Percentiles rank a stretch among this genome's conserved stretches.
Conservation (phyloP, 2,888 invertebrate genomes). For the Sturmia bella region DNA sequence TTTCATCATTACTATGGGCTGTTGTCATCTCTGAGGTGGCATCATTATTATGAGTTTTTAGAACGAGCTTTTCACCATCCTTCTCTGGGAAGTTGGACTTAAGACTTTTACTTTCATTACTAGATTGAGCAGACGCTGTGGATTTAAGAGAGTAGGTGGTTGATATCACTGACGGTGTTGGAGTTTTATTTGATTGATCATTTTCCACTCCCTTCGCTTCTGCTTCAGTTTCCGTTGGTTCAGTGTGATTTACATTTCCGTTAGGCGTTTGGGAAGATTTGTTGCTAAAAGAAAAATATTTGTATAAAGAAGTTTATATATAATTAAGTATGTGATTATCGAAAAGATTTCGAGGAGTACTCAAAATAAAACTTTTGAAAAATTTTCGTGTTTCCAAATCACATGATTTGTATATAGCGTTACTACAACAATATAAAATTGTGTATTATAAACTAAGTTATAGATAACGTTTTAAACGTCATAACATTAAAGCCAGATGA, state of each 20-base stretch:
- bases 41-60: background rate
- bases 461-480: too few relatives aligned
- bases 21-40: slow-evolving; percentile 68
- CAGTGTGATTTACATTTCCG: slow-evolving; percentile 36
- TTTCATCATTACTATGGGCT: slow-evolving; percentile 8
- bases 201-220: slow-evolving; percentile 28
- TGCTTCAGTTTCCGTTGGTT: slow-evolving; percentile 37
- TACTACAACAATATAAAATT: too few relatives aligned
- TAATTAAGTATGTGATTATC: background rate
- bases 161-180: slow-evolving; percentile 76
- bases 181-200: slow-evolving; percentile 52
- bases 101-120: slow-evolving; percentile 58
- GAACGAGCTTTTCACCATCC: background rate
- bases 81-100: slow-evolving; percentile 7
- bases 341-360: too few relatives aligned
- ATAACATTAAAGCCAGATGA: too few relatives aligned
- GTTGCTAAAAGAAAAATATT: slow-evolving; percentile 65
- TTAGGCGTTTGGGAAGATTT: slow-evolving; percentile 69
- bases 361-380: too few relatives aligned
- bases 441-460: too few relatives aligned
- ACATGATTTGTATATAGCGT: too few relatives aligned
- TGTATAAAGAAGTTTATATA: background rate
- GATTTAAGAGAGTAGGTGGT: slow-evolving; percentile 77
- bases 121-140: slow-evolving; percentile 77
- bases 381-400: too few relatives aligned